phyloP scores from a whole-genome alignment of 1,140 invertebrate genomes.

The Drosophila rhopaloa region DNA sequence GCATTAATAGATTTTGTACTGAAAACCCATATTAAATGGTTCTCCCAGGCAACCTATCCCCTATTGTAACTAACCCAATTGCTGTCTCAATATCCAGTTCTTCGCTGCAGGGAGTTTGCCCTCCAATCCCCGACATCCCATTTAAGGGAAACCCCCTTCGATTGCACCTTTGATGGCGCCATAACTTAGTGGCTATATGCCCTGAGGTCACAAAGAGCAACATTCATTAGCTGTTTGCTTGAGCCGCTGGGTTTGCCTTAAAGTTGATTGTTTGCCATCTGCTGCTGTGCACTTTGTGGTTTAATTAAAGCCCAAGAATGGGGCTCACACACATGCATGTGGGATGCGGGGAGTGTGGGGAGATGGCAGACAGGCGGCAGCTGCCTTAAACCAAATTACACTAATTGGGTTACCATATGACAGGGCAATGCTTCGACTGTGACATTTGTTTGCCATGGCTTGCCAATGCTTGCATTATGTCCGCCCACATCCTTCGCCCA shows the following conservation, averaged over 20 bases:
- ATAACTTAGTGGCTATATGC: slow-evolving; percentile 30
- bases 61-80: not conserved
- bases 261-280: slow-evolving; percentile 47
- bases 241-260: slow-evolving; percentile 41
- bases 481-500: slow-evolving; percentile 33
- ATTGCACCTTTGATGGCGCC: slow-evolving; percentile 26
- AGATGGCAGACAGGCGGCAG: slow-evolving; percentile 28
- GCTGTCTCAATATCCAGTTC: not conserved
- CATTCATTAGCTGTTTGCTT: slow-evolving; percentile 49
- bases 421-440: slow-evolving; percentile 56
- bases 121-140: not conserved
- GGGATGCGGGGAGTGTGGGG: not conserved
- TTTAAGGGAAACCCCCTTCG: not conserved
- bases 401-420: slow-evolving; percentile 73
- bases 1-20: too few species aligned
- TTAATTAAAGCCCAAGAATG: slow-evolving; percentile 52
- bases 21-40: too few species aligned
- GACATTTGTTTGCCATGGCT: slow-evolving; percentile 56
- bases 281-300: slow-evolving; percentile 48
- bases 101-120: not conserved
- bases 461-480: slow-evolving; percentile 55
- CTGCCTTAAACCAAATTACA: slow-evolving; percentile 63
- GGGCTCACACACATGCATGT: not conserved
- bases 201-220: slow-evolving; percentile 8
- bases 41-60: not conserved